These are phyloP conservation scores for Platichthys flesus DNA, from an alignment of 2,113 vertebrate genomes.

Conservation along the genomic window DNA sequence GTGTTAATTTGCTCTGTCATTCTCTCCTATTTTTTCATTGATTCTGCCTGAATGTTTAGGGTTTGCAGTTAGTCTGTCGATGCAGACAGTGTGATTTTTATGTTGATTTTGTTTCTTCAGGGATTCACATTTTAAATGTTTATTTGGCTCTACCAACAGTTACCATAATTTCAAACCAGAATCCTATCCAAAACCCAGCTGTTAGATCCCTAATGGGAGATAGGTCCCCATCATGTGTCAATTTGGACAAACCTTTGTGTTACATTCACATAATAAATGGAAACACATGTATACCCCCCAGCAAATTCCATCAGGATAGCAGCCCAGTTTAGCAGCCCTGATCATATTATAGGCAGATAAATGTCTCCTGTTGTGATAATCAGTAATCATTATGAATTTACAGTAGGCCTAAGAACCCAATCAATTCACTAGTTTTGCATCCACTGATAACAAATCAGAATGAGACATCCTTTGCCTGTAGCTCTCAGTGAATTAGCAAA, in stretches of 20 bases:
- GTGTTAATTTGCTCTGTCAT: conserved; percentile 41
- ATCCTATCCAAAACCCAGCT: neutral
- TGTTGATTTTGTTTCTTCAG: conserved; percentile 3
- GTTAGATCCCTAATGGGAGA: neutral
- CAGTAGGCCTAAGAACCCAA: conserved; percentile 39
- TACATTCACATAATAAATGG: conserved; percentile 1
- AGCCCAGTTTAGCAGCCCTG: neutral
- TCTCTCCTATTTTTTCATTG: conserved; percentile 12
- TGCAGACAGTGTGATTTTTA: neutral
- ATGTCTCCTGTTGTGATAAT: conserved; percentile 57
- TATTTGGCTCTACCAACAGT: neutral
- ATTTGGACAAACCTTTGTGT: too few species aligned
- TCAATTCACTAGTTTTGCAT: conserved; percentile 44
- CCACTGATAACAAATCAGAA: conserved; percentile 34
- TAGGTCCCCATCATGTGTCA: neutral
- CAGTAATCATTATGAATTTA: conserved; percentile 72
- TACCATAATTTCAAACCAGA: too few species aligned
- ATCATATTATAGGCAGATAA: conserved; percentile 45
- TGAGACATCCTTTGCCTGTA: conserved; percentile 10
- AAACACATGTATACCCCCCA: neutral
- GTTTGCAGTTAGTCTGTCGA: conserved; percentile 12
- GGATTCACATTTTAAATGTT: neutral
- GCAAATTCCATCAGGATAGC: neutral
- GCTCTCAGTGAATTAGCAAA: conserved; percentile 23
- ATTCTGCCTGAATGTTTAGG: conserved; percentile 21